Evolutionary conservation across 2,113 vertebrate species (phyloP).

Genomic region (Amblyopsis rosae): DNA sequence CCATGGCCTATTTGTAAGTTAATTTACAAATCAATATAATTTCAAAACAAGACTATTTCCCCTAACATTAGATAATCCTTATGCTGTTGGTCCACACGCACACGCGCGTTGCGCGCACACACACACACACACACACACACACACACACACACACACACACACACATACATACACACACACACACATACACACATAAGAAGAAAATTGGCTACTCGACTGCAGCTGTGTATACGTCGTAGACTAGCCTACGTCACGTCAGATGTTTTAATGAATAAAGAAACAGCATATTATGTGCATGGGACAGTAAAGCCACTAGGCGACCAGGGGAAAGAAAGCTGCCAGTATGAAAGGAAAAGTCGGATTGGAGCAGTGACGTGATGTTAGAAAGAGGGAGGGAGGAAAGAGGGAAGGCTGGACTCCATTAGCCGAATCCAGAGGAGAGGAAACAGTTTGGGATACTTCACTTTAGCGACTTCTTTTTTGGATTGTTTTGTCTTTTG

Average conservation of each 20-base stretch:
- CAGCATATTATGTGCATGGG: neutral
- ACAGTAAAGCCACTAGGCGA: conserved; percentile 28
- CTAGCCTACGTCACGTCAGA: neutral
- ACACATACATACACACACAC: too few relatives aligned
- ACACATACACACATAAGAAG: too few relatives aligned
- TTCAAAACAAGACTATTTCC: neutral
- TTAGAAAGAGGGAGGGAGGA: conserved; percentile 56
- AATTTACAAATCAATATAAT: too few relatives aligned
- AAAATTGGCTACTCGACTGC: too few relatives aligned
- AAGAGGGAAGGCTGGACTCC: conserved; percentile 75
- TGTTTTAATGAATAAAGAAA: neutral
- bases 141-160: too few relatives aligned
- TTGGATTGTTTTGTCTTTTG: conserved; percentile 50
- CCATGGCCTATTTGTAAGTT: neutral
- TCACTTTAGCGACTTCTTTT: conserved; percentile 62
- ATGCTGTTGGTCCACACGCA: too few relatives aligned
- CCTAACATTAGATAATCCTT: too few relatives aligned
- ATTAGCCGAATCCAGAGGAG: conserved; percentile 74
- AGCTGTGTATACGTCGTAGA: neutral
- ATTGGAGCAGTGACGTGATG: conserved; percentile 77
- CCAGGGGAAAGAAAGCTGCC: conserved; percentile 30
- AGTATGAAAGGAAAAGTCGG: conserved; percentile 73
- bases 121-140: too few relatives aligned
- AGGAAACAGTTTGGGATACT: conserved; percentile 77
- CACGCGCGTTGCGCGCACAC: too few relatives aligned